Evolutionary conservation across 1,140 invertebrate genomes (phyloP).

Genomic region (Heterodera carotae): DNA sequence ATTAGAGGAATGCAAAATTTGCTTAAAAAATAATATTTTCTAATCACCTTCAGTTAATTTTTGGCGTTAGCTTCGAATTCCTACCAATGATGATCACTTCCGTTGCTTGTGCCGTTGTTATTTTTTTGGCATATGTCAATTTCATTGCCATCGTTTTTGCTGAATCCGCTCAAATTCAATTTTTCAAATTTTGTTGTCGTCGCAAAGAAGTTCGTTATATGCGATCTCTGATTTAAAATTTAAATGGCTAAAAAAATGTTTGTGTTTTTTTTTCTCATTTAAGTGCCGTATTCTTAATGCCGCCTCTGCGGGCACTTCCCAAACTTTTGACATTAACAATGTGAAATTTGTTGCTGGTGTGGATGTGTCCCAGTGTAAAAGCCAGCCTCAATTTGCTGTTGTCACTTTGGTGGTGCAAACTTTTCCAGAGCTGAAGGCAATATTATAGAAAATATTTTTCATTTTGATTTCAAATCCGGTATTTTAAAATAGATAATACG

Average conservation of each 20-base stretch:
- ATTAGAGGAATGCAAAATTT: too few species aligned
- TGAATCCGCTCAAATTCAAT: conserved; percentile 12
- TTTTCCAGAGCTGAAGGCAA: conserved; percentile 37
- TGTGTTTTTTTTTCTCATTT: conserved; percentile 17
- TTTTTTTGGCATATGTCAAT: conserved; percentile 32
- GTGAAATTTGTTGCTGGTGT: conserved; percentile 41
- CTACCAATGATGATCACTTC: conserved; percentile 48
- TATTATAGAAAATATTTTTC: neutral
- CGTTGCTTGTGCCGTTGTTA: conserved; percentile 34
- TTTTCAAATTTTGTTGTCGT: conserved; percentile 27
- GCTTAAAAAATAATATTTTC: conserved; percentile 2
- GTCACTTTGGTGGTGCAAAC: conserved; percentile 35
- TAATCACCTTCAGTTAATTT: conserved; percentile 39
- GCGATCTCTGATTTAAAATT: too few species aligned
- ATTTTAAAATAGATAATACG: too few species aligned
- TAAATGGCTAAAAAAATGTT: too few species aligned
- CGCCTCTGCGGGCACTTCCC: neutral
- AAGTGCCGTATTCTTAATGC: conserved; percentile 1
- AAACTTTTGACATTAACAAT: neutral
- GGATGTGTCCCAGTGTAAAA: conserved; percentile 36
- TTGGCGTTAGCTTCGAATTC: conserved; percentile 28
- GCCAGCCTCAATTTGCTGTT: conserved; percentile 32
- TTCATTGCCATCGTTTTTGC: conserved; percentile 37
- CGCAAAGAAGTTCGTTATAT: conserved; percentile 27
- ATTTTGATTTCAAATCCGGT: neutral